Evolutionary conservation across 2,113 vertebrate genomes (phyloP).

Genomic region (Daboia siamensis): DNA sequence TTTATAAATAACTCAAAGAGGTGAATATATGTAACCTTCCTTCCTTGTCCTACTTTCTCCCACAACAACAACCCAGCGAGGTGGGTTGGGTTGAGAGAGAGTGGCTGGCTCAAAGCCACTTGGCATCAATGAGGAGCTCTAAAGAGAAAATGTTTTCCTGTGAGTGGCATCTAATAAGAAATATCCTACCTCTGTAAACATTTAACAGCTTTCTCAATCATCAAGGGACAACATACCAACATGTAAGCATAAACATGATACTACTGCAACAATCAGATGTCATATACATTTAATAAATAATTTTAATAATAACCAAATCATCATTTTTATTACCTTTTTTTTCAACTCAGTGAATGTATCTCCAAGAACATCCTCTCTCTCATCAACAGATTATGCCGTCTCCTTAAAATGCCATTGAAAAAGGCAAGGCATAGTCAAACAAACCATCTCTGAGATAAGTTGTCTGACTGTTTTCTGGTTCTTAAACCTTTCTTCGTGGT

Average conservation of each 20-base stretch:
- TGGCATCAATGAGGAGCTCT: neutral
- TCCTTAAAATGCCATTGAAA: neutral
- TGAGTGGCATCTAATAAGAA: neutral
- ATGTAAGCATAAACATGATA: neutral
- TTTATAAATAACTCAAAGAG: neutral
- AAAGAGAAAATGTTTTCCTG: neutral
- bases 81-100: neutral
- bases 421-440: neutral
- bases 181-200: neutral
- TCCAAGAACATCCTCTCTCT: neutral
- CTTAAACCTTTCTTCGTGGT: neutral
- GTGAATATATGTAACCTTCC: neutral
- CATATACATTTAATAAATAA: neutral
- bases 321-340: neutral
- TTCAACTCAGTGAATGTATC: neutral
- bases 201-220: neutral
- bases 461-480: neutral
- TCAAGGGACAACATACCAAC: neutral
- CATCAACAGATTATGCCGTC: neutral
- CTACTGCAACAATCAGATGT: too few relatives aligned
- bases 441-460: neutral
- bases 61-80: neutral
- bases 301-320: too few relatives aligned
- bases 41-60: neutral
- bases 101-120: neutral